A percentile compares a stretch with the other conserved stretches of the same genome.
Evolutionary conservation across 2,888 invertebrate species (phyloP).

Genomic region (Xestia c-nigrum): DNA sequence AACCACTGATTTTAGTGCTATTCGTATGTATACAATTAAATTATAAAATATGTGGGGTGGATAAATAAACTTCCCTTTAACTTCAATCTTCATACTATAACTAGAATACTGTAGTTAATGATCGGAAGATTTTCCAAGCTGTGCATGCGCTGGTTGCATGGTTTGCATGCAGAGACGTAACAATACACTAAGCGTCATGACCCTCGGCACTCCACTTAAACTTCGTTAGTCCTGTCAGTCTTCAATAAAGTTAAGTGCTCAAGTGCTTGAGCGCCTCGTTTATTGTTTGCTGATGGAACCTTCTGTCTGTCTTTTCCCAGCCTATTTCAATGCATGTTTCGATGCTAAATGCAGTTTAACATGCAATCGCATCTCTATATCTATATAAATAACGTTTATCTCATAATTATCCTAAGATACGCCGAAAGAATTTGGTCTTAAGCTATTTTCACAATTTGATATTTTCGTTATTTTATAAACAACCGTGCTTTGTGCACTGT

Average conservation of each 20-base stretch:
- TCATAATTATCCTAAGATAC: conserved; percentile 2
- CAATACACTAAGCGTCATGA: conserved; percentile 8
- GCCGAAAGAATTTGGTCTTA: neutral
- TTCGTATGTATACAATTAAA: conserved; percentile 6
- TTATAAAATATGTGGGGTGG: neutral
- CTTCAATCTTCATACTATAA: neutral
- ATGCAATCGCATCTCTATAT: conserved; percentile 24
- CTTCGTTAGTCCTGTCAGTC: conserved; percentile 7
- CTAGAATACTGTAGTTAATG: neutral
- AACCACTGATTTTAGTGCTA: neutral
- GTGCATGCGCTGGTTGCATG: neutral
- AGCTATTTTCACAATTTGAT: neutral
- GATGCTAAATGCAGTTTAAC: conserved; percentile 34
- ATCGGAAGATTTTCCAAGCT: neutral
- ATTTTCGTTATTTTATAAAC: neutral
- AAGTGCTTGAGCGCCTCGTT: conserved; percentile 3
- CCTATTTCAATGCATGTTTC: conserved; percentile 26
- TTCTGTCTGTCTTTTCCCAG: conserved; percentile 43
- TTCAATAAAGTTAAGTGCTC: conserved; percentile 8
- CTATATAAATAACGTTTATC: neutral
- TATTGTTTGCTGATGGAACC: conserved; percentile 13
- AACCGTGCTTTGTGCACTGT: neutral
- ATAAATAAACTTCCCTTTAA: neutral
- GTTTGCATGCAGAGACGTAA: conserved; percentile 9
- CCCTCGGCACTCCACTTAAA: neutral